Evolutionary conservation across 1,140 invertebrate genomes (phyloP).

Genomic region (Chrysopa pallens): DNA sequence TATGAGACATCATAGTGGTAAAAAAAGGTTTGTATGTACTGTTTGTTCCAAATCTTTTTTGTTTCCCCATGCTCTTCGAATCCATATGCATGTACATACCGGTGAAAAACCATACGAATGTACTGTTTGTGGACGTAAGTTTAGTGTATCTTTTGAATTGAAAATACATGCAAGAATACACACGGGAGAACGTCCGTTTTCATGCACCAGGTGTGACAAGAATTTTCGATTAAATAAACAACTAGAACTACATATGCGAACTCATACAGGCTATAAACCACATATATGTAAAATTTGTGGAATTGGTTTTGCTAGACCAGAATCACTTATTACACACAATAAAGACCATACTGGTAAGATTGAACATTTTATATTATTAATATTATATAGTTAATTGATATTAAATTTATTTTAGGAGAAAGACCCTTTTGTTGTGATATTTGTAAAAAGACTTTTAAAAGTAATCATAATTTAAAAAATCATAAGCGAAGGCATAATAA

Average conservation of each 20-base stretch:
- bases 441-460: too few relatives aligned
- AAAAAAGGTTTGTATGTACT: too few relatives aligned
- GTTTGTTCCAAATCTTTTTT: too few relatives aligned
- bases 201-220: constrained; percentile 32
- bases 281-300: constrained; percentile 36
- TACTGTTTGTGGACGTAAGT: constrained; percentile 8
- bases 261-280: constrained; percentile 48
- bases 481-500: too few relatives aligned
- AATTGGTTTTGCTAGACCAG: constrained; percentile 37
- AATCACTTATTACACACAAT: constrained; percentile 31
- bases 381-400: too few relatives aligned
- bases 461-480: too few relatives aligned
- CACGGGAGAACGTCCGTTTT: constrained; percentile 18
- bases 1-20: too few relatives aligned
- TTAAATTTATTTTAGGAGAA: too few relatives aligned
- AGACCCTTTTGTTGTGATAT: too few relatives aligned
- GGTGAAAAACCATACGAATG: constrained; percentile 6
- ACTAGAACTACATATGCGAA: constrained; percentile 25
- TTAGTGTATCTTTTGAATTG: constrained; percentile 10
- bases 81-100: too few relatives aligned
- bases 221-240: constrained; percentile 36
- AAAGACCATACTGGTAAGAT: neutral
- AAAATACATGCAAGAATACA: constrained; percentile 10
- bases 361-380: too few relatives aligned
- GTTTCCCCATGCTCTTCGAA: too few relatives aligned